A percentile compares a stretch with the other conserved stretches of the same genome.
Conservation (phyloP, 2,113 vertebrate species). For the Phoxinus phoxinus region DNA sequence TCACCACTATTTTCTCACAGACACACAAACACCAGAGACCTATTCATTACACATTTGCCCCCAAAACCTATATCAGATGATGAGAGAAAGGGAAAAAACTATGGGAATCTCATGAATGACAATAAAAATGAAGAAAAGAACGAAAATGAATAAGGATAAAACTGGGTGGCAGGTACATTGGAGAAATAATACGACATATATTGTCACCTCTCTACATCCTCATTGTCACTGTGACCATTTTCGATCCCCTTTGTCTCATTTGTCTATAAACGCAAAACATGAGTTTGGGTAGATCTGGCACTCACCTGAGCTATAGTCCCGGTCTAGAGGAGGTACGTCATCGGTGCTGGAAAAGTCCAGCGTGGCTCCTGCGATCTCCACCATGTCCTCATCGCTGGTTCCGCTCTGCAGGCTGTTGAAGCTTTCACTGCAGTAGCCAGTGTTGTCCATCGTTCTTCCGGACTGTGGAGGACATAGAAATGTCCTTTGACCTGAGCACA, state of each 20-base stretch:
- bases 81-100: background rate
- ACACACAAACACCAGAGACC: conserved; percentile 16
- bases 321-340: conserved; percentile 82
- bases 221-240: background rate
- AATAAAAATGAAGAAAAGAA: conserved; percentile 2
- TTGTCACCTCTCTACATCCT: background rate
- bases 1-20: conserved; percentile 47
- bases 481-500: conserved; percentile 31
- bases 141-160: conserved; percentile 6
- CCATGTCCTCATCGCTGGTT: conserved; percentile 86
- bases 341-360: conserved; percentile 82
- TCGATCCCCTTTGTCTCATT: background rate
- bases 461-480: background rate
- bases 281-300: background rate
- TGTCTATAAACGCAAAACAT: background rate
- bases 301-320: conserved; percentile 78
- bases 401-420: conserved; percentile 79
- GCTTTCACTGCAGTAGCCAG: conserved; percentile 76
- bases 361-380: conserved; percentile 81
- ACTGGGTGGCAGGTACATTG: background rate
- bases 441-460: conserved; percentile 76
- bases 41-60: conserved; percentile 45
- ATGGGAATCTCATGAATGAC: conserved; percentile 26
- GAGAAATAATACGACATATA: conserved; percentile 20
- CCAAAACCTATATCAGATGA: conserved; percentile 40